A percentile compares a stretch with the other conserved stretches of the same genome.
These are phyloP conservation scores for Acleris literana DNA, from an alignment of 2,888 invertebrate species.

Conservation along the genomic window DNA sequence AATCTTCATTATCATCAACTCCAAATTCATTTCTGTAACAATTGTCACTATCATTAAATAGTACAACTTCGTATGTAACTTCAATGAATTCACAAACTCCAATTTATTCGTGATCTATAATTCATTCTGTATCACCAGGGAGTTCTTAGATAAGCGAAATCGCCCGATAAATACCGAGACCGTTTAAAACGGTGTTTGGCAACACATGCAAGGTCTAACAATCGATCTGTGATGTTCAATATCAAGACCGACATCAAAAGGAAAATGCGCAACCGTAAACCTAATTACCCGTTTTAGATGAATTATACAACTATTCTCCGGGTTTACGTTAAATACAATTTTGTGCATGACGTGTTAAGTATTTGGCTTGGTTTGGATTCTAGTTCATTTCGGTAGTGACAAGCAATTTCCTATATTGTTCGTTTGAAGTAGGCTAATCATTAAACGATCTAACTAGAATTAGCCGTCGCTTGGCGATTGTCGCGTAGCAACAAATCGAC, in stretches of 20 bases:
- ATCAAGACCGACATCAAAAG: conserved; percentile 25
- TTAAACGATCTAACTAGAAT: conserved; percentile 16
- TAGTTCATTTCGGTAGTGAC: conserved; percentile 7
- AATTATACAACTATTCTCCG: no score
- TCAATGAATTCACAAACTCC: neutral
- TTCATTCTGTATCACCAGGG: conserved; percentile 5
- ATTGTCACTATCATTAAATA: neutral
- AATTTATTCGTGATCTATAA: conserved; percentile 7
- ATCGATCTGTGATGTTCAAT: conserved; percentile 31
- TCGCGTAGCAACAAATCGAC: conserved; percentile 32
- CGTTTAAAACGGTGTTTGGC: conserved; percentile 27
- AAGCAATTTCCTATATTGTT: conserved; percentile 10
- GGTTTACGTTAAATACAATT: no score
- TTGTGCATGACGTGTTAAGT: no score
- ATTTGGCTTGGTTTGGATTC: neutral
- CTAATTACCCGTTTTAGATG: neutral
- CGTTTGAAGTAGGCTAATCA: conserved; percentile 15
- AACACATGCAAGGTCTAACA: conserved; percentile 27
- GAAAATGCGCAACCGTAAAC: conserved; percentile 4
- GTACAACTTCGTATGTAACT: neutral
- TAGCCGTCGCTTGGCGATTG: conserved; percentile 17
- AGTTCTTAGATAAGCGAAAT: conserved; percentile 20
- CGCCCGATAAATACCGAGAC: conserved; percentile 21
- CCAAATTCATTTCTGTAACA: neutral
- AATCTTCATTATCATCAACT: conserved; percentile 2